A percentile compares a stretch with the other conserved stretches of the same genome.
Evolutionary conservation across 2,113 vertebrate genomes (phyloP).

Genomic region (Chionodraco myersi): DNA sequence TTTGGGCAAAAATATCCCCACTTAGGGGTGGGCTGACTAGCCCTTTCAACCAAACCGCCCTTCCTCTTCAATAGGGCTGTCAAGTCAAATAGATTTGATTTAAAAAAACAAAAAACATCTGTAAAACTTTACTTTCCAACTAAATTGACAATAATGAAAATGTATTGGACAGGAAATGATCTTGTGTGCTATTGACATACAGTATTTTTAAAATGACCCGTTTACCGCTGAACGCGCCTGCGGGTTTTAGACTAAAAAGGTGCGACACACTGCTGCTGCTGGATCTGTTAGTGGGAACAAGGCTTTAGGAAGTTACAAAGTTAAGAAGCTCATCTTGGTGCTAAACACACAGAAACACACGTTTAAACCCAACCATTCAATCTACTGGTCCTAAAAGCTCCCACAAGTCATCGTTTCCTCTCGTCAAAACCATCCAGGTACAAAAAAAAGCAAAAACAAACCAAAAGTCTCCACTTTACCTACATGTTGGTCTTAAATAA

Average conservation of each 20-base stretch:
- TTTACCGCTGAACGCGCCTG: not conserved
- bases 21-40: too few species aligned
- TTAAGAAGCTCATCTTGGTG: too few species aligned
- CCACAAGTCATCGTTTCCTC: constrained; percentile 36
- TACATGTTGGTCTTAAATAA: constrained; percentile 29
- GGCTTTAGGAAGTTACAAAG: not conserved
- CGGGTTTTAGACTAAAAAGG: too few species aligned
- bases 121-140: too few species aligned
- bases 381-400: constrained; percentile 33
- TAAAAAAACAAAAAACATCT: too few species aligned
- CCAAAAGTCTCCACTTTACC: not conserved
- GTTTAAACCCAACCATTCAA: constrained; percentile 10
- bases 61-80: too few species aligned
- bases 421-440: not conserved
- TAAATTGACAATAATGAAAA: too few species aligned
- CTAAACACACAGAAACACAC: constrained; percentile 15
- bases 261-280: not conserved
- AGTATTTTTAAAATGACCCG: not conserved
- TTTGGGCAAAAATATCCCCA: too few species aligned
- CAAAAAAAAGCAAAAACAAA: constrained; percentile 23
- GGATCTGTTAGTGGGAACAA: not conserved
- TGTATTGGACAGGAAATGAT: too few species aligned
- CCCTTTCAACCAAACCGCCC: too few species aligned
- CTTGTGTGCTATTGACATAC: not conserved
- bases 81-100: too few species aligned